Base-by-base conservation (phyloP, 2,888 invertebrate species). In the Notocelia uddmanniana region DNA sequence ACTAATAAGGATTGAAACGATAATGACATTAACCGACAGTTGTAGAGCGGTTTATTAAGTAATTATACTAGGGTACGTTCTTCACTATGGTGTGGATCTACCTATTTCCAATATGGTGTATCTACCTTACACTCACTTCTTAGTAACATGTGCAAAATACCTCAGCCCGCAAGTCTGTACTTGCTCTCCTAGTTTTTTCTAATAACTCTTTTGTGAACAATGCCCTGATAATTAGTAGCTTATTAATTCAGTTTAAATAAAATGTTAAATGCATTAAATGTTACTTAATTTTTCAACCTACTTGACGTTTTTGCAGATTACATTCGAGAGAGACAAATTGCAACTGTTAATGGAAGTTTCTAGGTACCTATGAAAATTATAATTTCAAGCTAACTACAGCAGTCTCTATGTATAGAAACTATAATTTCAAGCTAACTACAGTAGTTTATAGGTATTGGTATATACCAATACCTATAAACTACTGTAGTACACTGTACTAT, bases 201-300 rank as follows among this genome's bases (percentile, higher is more conserved):
- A 45, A 31, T 13, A 41, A 57, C 57, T 67, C 55, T 31, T 67
- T 67, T 67, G 57, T 67, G 57, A 55, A 67, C 55, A 67, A 67
- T 67, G 45, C 18, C 10, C 19, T 45, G 10, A 55, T 41, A 57
- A 67, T 67, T 67, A 67, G 45, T 57, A 31, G n/a, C 63, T 67
- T 15, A 54, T 57, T 67, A 57, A 57, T 67, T 45, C 26, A 57
- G 45, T 45, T 45, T 31, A 19, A 58, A 26, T 9, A 31, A 45
- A 66, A 45, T 31, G 37, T 66, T 67, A 67, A 67, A 57, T 23
- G 19, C 57, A 66, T 21, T 11, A 21, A 37, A 52, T 64, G 63
- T 54, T 52, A 52, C 19, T 34, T 21, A 21, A 54, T 64, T 21
- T 63, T 34, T 64, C 37, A 54, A 34, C 34, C 13, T 63, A 13